Conservation (phyloP, 92 coral and sea anemone species). For the Isaurus tuberculatus region DNA sequence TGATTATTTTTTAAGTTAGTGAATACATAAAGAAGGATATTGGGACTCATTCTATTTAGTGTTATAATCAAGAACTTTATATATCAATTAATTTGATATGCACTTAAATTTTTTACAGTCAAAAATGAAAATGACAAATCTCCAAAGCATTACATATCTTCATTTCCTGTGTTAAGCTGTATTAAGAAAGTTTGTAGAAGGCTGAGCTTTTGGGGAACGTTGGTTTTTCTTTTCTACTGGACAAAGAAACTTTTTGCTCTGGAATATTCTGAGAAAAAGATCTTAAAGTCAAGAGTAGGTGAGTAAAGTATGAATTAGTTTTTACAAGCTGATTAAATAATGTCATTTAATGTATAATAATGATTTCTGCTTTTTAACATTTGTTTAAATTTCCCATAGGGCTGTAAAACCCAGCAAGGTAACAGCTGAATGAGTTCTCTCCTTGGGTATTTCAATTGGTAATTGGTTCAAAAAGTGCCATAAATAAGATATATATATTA, state of each 20-base stretch:
- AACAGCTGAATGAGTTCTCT: too few species aligned
- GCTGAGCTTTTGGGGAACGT: slow-evolving; percentile 54
- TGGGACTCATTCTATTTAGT: too few species aligned
- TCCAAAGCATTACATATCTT: not conserved
- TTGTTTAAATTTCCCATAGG: too few species aligned
- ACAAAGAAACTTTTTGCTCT: slow-evolving; percentile 75
- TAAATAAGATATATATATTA: too few species aligned
- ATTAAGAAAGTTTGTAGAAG: slow-evolving; percentile 52
- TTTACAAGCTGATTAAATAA: not conserved
- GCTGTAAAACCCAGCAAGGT: too few species aligned
- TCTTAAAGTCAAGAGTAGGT: slow-evolving; percentile 86
- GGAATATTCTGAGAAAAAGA: slow-evolving; percentile 66
- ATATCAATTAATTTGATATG: too few species aligned
- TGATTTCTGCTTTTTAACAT: not conserved
- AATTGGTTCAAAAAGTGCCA: too few species aligned
- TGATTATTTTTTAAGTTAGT: too few species aligned
- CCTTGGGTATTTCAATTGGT: too few species aligned
- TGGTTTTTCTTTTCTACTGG: slow-evolving; percentile 76
- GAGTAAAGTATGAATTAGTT: slow-evolving; percentile 42
- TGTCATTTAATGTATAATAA: too few species aligned
- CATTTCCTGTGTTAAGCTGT: slow-evolving; percentile 34
- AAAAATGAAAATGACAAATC: not conserved
- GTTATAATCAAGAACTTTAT: too few species aligned
- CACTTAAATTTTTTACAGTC: not conserved
- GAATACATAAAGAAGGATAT: too few species aligned